Conservation (phyloP, 2,888 invertebrate genomes). For the Conomelus anceps region DNA sequence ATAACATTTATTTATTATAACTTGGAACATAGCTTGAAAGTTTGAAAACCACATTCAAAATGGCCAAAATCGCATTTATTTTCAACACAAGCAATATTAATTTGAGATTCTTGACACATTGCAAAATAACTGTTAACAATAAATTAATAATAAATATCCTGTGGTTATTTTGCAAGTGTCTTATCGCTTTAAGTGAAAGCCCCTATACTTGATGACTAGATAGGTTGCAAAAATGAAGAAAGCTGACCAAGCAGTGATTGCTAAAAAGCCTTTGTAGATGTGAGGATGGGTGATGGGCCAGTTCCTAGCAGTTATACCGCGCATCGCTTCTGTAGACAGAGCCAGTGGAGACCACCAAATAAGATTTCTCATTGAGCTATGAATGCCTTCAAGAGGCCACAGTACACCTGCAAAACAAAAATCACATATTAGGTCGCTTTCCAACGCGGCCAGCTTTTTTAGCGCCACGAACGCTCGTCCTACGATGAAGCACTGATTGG, state of each 20-base stretch:
- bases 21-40: too few relatives aligned
- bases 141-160: neutral
- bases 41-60: neutral
- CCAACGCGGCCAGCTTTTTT: constrained; percentile 40
- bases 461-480: too few relatives aligned
- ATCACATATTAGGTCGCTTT: too few relatives aligned
- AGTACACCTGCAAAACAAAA: constrained; percentile 34
- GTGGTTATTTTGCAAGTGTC: neutral
- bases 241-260: constrained; percentile 58
- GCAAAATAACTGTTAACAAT: neutral
- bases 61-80: neutral
- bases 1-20: too few relatives aligned
- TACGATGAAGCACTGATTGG: too few relatives aligned
- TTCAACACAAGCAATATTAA: neutral
- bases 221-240: constrained; percentile 52
- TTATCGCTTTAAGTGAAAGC: neutral
- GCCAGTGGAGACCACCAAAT: constrained; percentile 71
- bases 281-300: constrained; percentile 57
- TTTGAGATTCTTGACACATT: neutral
- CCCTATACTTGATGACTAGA: constrained; percentile 43
- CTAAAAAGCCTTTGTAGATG: constrained; percentile 67
- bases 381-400: constrained; percentile 65
- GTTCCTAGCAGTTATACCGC: constrained; percentile 71
- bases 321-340: constrained; percentile 64
- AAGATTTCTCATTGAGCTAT: constrained; percentile 51